phyloP scores from a whole-genome alignment of 2,113 vertebrate species.

The Pollimyrus isidori region DNA sequence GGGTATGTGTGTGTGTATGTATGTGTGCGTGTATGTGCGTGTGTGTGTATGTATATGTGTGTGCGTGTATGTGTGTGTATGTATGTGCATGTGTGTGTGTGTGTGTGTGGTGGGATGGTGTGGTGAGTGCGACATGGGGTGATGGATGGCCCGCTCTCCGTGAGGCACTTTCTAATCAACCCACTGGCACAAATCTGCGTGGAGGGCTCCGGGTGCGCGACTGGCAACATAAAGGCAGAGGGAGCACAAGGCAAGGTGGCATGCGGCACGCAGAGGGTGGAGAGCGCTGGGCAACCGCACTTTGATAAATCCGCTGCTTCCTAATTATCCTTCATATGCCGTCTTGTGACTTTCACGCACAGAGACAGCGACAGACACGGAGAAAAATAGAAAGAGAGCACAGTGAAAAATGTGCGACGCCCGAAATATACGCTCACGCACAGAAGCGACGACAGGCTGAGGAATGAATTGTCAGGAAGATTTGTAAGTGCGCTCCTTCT shows the following conservation, averaged over 20 bases:
- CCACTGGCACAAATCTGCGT: constrained; percentile 15
- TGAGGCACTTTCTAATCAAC: constrained; percentile 16
- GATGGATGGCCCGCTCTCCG: constrained; percentile 5
- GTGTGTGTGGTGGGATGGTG: not conserved
- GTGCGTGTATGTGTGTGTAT: not conserved
- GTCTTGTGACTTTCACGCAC: not conserved
- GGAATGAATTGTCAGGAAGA: not conserved
- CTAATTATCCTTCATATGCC: not conserved
- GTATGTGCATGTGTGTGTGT: not conserved
- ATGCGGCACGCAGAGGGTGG: not conserved
- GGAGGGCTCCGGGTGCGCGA: not conserved
- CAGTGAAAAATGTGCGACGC: not conserved
- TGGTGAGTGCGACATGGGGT: not conserved
- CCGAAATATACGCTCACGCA: not conserved
- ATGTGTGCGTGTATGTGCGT: not conserved
- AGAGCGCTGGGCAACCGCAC: not conserved
- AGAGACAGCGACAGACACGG: not conserved
- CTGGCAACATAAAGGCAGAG: not conserved
- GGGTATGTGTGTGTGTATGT: not conserved
- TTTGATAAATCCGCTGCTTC: not conserved
- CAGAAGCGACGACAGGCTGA: not conserved
- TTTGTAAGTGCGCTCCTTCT: not conserved
- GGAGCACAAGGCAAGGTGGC: not conserved
- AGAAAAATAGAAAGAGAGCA: not conserved
- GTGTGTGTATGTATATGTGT: not conserved